Evolutionary conservation across 2,888 invertebrate species (phyloP).

Genomic region (Trachelus troglodyta): DNA sequence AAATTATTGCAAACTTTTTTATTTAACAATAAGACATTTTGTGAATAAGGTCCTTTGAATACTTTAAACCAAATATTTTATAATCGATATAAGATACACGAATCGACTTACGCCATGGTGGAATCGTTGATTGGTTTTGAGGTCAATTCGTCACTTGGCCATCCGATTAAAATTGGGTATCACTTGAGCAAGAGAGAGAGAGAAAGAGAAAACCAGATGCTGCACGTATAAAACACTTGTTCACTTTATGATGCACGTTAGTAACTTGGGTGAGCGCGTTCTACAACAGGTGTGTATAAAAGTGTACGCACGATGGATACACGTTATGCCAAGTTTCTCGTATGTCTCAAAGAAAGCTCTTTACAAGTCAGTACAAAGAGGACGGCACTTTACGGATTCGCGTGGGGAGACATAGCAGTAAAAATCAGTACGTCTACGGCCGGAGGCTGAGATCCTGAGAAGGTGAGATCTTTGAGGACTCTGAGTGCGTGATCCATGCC

Average conservation of each 20-base stretch:
- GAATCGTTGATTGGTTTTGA: slow-evolving; percentile 9
- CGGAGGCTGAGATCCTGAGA: slow-evolving; percentile 1
- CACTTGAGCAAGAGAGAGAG: background rate
- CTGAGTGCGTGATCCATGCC: slow-evolving; percentile 10
- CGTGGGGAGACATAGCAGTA: slow-evolving; percentile 1
- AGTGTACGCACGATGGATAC: background rate
- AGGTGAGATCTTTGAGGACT: slow-evolving; percentile 2
- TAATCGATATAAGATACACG: background rate
- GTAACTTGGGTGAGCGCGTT: background rate
- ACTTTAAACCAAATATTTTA: slow-evolving; percentile 2
- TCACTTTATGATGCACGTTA: background rate
- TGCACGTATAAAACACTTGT: background rate
- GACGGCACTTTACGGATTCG: background rate
- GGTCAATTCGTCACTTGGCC: slow-evolving; percentile 10
- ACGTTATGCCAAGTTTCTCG: background rate
- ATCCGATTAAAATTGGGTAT: background rate
- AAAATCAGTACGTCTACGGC: background rate
- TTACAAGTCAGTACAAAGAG: background rate
- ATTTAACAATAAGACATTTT: background rate
- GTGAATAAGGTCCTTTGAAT: background rate
- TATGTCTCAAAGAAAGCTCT: background rate
- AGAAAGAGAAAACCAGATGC: background rate
- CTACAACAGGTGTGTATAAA: background rate
- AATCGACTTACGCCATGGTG: slow-evolving; percentile 15
- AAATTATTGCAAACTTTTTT: background rate